These are phyloP conservation scores for Phyllopteryx taeniolatus DNA, from an alignment of 2,113 vertebrate genomes.

Conservation along the genomic window DNA sequence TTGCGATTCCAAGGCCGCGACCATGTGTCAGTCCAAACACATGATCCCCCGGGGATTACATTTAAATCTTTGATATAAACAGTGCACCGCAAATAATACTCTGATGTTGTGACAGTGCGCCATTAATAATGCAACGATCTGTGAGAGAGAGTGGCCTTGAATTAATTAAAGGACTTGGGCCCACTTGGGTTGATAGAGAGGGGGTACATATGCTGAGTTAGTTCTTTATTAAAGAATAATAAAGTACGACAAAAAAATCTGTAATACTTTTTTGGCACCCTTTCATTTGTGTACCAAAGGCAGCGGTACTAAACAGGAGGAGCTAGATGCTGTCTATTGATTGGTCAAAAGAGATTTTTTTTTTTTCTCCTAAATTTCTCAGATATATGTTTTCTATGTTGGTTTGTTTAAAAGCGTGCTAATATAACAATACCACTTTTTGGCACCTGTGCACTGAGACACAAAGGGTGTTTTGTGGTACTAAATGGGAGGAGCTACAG, in stretches of 20 bases:
- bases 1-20: constrained; percentile 47
- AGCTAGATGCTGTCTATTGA: too few species aligned
- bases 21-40: constrained; percentile 54
- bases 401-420: too few species aligned
- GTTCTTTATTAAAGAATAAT: not conserved
- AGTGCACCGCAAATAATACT: constrained; percentile 61
- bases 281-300: not conserved
- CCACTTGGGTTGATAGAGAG: constrained; percentile 26
- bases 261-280: not conserved
- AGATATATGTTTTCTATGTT: too few species aligned
- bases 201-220: constrained; percentile 14
- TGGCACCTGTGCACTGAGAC: too few species aligned
- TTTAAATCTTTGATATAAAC: constrained; percentile 66
- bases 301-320: too few species aligned
- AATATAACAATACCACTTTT: too few species aligned
- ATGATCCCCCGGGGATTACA: constrained; percentile 57
- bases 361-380: too few species aligned
- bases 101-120: constrained; percentile 28
- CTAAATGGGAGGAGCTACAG: too few species aligned
- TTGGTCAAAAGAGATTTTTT: too few species aligned
- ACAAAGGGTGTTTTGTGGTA: too few species aligned
- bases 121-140: constrained; percentile 68
- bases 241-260: not conserved
- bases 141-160: constrained; percentile 44
- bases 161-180: constrained; percentile 62